phyloP scores from a whole-genome alignment of 2,113 vertebrate species.

The Erpornis zantholeuca region DNA sequence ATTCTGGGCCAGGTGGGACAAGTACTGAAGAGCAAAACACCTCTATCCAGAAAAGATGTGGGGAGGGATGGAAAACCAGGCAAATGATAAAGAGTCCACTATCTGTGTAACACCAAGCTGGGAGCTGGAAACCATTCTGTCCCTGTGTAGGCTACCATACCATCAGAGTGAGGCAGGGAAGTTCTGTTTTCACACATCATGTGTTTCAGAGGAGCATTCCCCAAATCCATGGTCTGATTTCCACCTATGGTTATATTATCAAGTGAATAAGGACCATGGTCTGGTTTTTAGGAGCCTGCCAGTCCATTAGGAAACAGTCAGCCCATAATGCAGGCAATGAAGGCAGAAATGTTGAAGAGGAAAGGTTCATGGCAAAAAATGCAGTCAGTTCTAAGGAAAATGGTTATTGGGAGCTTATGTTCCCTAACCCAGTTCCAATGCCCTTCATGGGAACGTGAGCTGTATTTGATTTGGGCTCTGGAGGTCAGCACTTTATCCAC shows the following conservation, averaged over 20 bases:
- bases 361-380: neutral
- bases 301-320: conserved; percentile 18
- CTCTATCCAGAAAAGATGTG: neutral
- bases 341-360: neutral
- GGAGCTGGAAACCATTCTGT: neutral
- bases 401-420: neutral
- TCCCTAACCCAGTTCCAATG: neutral
- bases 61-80: neutral
- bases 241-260: neutral
- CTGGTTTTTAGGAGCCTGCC: neutral
- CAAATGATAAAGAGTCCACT: neutral
- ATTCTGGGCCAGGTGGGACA: neutral
- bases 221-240: neutral
- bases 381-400: neutral
- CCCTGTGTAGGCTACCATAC: neutral
- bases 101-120: neutral
- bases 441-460: neutral
- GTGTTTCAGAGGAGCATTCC: neutral
- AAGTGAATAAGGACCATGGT: conserved; percentile 1
- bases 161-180: neutral
- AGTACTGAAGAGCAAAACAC: neutral
- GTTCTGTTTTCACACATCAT: neutral
- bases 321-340: neutral
- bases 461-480: neutral
- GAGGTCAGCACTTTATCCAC: conserved; percentile 4